Conservation (phyloP, 2,888 invertebrate genomes). For the Mythimna albipuncta region DNA sequence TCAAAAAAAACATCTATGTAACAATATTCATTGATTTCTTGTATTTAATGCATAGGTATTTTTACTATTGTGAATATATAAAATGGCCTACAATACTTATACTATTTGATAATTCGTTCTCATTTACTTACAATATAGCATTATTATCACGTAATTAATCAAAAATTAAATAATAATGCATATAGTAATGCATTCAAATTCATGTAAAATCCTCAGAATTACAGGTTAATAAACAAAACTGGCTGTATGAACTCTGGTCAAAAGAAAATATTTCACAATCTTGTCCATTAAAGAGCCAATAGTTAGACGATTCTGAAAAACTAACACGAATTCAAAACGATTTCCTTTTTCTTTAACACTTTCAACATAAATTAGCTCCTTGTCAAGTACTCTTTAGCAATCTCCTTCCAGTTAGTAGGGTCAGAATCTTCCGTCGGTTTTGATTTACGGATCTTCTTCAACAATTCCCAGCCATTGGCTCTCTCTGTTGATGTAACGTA, state of each 20-base stretch:
- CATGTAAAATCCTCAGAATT: constrained; percentile 5
- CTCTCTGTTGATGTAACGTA: constrained; percentile 94
- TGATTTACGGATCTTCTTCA: constrained; percentile 83
- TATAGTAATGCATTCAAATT: background rate
- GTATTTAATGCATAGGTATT: background rate
- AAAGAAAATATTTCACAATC: too few species aligned
- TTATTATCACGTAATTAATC: background rate
- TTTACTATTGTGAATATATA: constrained; percentile 3
- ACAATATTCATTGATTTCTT: background rate
- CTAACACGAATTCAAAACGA: background rate
- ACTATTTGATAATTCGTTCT: background rate
- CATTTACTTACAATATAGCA: constrained; percentile 13
- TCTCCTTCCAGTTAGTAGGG: constrained; percentile 91
- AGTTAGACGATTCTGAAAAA: background rate
- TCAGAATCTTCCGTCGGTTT: constrained; percentile 89
- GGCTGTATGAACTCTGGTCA: background rate
- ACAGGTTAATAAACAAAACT: background rate
- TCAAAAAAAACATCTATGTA: constrained; percentile 15
- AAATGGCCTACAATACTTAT: background rate
- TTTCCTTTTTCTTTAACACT: background rate
- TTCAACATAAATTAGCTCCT: constrained; percentile 80
- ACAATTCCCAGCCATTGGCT: constrained; percentile 93
- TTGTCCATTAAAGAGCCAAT: background rate
- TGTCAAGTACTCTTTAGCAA: constrained; percentile 90
- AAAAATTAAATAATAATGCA: constrained; percentile 7